These are phyloP conservation scores for Mesoligia furuncula DNA, from an alignment of 2,888 invertebrate genomes.

Conservation along the genomic window DNA sequence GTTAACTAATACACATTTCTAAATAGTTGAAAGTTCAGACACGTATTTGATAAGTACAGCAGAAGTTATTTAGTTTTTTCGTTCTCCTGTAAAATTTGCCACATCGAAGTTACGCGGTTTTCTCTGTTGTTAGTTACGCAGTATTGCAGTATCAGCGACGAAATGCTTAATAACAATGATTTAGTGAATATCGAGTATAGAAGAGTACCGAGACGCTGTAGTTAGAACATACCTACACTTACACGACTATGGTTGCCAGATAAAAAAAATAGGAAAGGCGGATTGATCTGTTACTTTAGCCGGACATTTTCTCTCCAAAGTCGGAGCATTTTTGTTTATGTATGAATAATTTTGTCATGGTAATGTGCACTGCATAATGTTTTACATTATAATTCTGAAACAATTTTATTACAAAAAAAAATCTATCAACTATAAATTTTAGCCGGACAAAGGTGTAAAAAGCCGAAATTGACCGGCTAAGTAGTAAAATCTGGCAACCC, in stretches of 20 bases:
- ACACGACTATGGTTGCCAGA: constrained; percentile 45
- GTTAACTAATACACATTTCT: too few species aligned
- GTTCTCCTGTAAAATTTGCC: too few species aligned
- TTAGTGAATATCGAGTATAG: constrained; percentile 18
- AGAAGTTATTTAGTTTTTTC: too few species aligned
- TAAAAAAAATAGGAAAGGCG: constrained; percentile 29
- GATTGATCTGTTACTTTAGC: constrained; percentile 36
- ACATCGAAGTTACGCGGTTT: too few species aligned
- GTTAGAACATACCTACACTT: constrained; percentile 38
- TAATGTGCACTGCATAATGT: constrained; percentile 6
- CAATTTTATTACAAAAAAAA: not conserved
- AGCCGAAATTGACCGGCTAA: constrained; percentile 46
- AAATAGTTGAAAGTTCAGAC: too few species aligned
- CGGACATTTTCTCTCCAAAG: constrained; percentile 4
- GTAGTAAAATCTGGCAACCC: constrained; percentile 46
- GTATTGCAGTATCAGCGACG: too few species aligned
- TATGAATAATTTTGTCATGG: constrained; percentile 28
- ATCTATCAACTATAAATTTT: constrained; percentile 4
- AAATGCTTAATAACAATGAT: constrained; percentile 59
- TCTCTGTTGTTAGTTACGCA: too few species aligned
- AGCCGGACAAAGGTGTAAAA: constrained; percentile 39
- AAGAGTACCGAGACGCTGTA: constrained; percentile 4
- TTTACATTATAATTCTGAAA: constrained; percentile 10
- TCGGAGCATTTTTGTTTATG: not conserved
- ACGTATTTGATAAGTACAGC: too few species aligned